Percentiles rank a stretch among this genome's conserved stretches.
These are phyloP conservation scores for Podocnemis expansa DNA, from an alignment of 2,113 vertebrate species.

Conservation along the genomic window DNA sequence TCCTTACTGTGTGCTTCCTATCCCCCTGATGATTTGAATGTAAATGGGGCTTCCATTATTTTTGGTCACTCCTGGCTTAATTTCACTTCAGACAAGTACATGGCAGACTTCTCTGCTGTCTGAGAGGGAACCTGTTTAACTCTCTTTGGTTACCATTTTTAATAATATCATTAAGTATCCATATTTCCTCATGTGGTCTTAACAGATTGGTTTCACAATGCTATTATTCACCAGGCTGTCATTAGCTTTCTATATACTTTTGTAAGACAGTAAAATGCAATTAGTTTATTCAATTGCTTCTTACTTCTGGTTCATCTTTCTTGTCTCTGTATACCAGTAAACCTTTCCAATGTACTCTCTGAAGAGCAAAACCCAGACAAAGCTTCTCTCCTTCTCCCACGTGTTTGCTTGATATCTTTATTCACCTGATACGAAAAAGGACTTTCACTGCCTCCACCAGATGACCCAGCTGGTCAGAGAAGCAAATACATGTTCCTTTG, in stretches of 20 bases:
- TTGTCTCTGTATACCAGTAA: not conserved
- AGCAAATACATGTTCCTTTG: not conserved
- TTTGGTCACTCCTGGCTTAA: no score
- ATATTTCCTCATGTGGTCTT: no score
- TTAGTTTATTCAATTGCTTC: not conserved
- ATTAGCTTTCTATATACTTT: not conserved
- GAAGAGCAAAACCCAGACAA: not conserved
- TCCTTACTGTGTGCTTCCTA: no score
- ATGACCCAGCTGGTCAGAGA: not conserved
- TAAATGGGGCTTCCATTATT: no score
- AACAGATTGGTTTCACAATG: no score
- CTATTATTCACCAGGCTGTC: not conserved
- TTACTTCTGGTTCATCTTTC: not conserved
- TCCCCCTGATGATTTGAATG: no score
- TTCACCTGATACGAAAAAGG: not conserved
- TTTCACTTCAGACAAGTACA: no score
- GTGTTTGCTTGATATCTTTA: not conserved
- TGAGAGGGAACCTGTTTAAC: no score
- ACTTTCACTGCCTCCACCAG: not conserved
- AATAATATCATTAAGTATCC: no score
- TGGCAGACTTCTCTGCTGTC: no score
- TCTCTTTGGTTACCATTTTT: no score
- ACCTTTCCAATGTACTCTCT: not conserved
- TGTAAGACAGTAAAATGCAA: not conserved
- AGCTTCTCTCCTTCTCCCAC: not conserved